Evolutionary conservation across 2,888 invertebrate genomes (phyloP), one percentile per base, ranked within the genome.

Genomic region (Megastigmus dorsalis): DNA sequence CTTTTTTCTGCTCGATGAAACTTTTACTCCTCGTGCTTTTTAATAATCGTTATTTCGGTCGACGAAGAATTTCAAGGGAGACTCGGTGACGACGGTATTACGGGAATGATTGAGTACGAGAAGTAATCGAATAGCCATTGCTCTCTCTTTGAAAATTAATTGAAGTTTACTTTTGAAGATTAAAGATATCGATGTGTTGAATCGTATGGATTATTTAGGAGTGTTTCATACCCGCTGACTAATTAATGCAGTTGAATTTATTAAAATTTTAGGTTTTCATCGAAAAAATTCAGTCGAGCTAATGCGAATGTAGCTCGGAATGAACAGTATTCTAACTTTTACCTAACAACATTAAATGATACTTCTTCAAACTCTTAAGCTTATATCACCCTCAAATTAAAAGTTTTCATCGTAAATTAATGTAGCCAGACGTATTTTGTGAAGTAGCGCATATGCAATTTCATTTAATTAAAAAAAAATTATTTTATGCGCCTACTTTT

Each of bases 101-200:
- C n/a, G n/a, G n/a, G n/a, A 38, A 30, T 65, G n/a, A 38, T 20
- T 65, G 18, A 28, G 18, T 30, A 15, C n/a, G n/a, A n/a, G 28
- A 54, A 65, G 52, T 54, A 41, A 65, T 65, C 26, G 48, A 23
- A 9, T 23, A 20, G 23, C n/a, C 15, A 18, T n/a, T 10, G 41
- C 9, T 52, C n/a, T 52, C n/a, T 15, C 41, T 41, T 65, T 38
- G 41, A 52, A 52, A 41, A 52, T 52, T 38, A 36, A 63, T 63
- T 63, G 38, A 15, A 48, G n/a, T 23, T n/a, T 2, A 6, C 5
- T 15, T 63, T 20, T 36, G 26, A 33, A 54, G 28, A 26, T 30
- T 54, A 26, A 33, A 52, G 26, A 30, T 23, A 52, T 38, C 13
- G n/a, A n/a, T n/a, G n/a, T n/a, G n/a, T n/a, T n/a, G n/a, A n/a